A percentile compares a stretch with the other conserved stretches of the same genome.
phyloP scores from a whole-genome alignment of 1,140 invertebrate genomes.

The Drosophila arizonae region DNA sequence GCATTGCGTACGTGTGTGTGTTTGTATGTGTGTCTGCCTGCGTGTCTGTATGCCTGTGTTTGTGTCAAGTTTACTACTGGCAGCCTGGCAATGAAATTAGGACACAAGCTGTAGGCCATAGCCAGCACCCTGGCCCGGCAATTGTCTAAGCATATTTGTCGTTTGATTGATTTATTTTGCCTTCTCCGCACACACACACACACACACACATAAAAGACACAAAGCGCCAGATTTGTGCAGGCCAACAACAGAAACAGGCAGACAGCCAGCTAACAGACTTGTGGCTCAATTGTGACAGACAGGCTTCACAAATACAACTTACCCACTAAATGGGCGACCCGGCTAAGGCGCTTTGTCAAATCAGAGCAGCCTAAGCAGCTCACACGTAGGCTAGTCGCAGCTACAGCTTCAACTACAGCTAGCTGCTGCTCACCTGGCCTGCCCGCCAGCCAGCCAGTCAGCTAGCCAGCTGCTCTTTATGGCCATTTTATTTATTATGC shows the following conservation, averaged over 20 bases:
- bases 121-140: slow-evolving; percentile 60
- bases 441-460: too few relatives aligned
- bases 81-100: slow-evolving; percentile 39
- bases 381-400: not conserved
- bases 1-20: not conserved
- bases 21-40: slow-evolving; percentile 7
- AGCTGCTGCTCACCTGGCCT: too few relatives aligned
- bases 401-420: too few relatives aligned
- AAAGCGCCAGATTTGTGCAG: slow-evolving; percentile 20
- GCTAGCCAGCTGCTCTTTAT: too few relatives aligned
- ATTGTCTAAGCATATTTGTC: slow-evolving; percentile 81
- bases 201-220: slow-evolving; percentile 43
- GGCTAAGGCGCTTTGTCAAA: slow-evolving; percentile 47
- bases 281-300: slow-evolving; percentile 49
- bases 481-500: not conserved
- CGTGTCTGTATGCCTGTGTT: not conserved
- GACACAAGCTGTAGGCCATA: slow-evolving; percentile 23
- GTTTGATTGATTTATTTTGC: slow-evolving; percentile 78
- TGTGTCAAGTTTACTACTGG: not conserved
- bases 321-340: slow-evolving; percentile 1
- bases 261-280: slow-evolving; percentile 25
- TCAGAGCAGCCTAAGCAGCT: slow-evolving; percentile 29
- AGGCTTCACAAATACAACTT: slow-evolving; percentile 12
- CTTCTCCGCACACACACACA: slow-evolving; percentile 18
- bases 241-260: slow-evolving; percentile 14